phyloP scores from a whole-genome alignment of 2,113 vertebrate genomes.

The Trichomycterus rosablanca region DNA sequence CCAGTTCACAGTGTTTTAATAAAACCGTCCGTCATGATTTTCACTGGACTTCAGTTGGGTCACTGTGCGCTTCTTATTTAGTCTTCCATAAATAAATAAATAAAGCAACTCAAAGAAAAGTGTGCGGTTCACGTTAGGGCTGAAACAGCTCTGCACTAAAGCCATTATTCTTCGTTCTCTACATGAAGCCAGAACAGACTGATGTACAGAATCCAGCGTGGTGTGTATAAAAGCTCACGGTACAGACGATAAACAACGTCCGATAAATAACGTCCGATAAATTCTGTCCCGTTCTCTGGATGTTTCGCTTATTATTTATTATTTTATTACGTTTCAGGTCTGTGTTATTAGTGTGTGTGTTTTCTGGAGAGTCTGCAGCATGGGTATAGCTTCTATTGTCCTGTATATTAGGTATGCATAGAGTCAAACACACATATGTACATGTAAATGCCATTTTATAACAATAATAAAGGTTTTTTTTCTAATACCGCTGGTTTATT shows the following conservation, averaged over 20 bases:
- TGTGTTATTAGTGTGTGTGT: conserved; percentile 29
- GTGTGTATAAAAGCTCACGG: conserved; percentile 32
- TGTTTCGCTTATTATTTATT: conserved; percentile 24
- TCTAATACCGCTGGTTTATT: background rate
- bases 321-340: conserved; percentile 37
- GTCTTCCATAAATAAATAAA: conserved; percentile 51
- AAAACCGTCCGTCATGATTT: conserved; percentile 37
- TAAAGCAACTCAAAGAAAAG: conserved; percentile 22
- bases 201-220: conserved; percentile 39
- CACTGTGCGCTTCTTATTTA: conserved; percentile 50
- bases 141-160: conserved; percentile 41
- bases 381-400: conserved; percentile 47
- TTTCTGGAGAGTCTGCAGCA: conserved; percentile 45
- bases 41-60: conserved; percentile 47
- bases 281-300: conserved; percentile 31
- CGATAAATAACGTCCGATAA: no score
- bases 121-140: conserved; percentile 37
- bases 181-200: conserved; percentile 41
- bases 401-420: conserved; percentile 49
- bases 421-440: conserved; percentile 49
- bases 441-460: conserved; percentile 77
- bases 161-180: conserved; percentile 44
- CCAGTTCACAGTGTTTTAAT: conserved; percentile 8
- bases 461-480: conserved; percentile 80
- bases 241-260: background rate